Conservation (phyloP, 2,113 vertebrate genomes). For the Puffinus mauretanicus region DNA sequence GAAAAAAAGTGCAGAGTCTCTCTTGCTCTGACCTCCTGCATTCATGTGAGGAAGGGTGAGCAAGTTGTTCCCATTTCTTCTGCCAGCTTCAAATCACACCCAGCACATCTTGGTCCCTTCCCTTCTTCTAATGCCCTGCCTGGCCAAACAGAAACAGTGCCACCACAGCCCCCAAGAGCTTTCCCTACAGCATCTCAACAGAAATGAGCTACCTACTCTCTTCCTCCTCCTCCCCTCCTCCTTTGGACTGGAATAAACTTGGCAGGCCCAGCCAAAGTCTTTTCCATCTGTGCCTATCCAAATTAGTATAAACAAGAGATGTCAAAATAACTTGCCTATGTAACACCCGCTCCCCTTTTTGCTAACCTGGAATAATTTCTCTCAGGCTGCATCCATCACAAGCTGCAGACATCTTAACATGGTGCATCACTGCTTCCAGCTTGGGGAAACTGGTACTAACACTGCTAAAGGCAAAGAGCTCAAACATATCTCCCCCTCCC, state of each 20-base stretch:
- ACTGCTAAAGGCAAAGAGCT: neutral
- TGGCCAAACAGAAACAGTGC: neutral
- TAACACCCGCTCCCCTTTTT: neutral
- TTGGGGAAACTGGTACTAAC: neutral
- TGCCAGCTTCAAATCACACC: neutral
- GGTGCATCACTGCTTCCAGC: neutral
- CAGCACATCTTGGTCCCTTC: neutral
- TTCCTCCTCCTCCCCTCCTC: neutral
- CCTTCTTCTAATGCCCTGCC: neutral
- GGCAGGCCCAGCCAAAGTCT: neutral
- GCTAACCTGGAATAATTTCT: neutral
- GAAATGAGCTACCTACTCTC: neutral
- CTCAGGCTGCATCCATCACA: neutral
- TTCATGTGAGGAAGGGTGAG: fast-evolving
- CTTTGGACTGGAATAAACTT: neutral
- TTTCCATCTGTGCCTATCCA: neutral
- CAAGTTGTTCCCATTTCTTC: neutral
- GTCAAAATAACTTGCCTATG: neutral
- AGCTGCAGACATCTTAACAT: neutral
- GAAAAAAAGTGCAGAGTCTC: neutral
- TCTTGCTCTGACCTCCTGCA: neutral
- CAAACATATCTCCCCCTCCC: neutral
- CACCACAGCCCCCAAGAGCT: neutral
- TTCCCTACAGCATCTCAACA: neutral
- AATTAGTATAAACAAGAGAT: neutral